Percentiles rank a stretch among this genome's conserved stretches.
Evolutionary conservation across 1,140 invertebrate genomes (phyloP).

Genomic region (Cotesia typhae): DNA sequence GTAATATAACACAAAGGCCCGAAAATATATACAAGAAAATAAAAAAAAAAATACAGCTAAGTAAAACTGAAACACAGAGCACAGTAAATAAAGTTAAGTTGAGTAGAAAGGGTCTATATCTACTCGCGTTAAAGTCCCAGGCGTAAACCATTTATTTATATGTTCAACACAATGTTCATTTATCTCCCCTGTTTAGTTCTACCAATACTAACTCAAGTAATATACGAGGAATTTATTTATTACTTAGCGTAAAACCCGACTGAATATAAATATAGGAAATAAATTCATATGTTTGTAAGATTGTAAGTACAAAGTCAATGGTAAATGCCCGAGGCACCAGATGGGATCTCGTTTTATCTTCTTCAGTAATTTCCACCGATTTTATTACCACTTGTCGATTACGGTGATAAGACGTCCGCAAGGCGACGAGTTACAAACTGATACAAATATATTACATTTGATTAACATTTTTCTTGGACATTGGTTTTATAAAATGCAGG

Average conservation of each 20-base stretch:
- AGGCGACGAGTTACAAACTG: background rate
- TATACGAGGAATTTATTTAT: conserved; percentile 51
- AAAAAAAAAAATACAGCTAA: conserved; percentile 5
- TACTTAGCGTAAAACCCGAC: conserved; percentile 32
- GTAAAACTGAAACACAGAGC: conserved; percentile 42
- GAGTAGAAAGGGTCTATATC: conserved; percentile 31
- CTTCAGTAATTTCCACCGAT: conserved; percentile 26
- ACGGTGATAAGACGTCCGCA: too few species aligned
- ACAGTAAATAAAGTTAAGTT: conserved; percentile 36
- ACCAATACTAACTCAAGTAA: too few species aligned
- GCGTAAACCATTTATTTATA: conserved; percentile 65
- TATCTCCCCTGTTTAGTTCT: conserved; percentile 23
- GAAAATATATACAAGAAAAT: conserved; percentile 12
- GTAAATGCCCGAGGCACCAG: conserved; percentile 23
- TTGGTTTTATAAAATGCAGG: too few species aligned
- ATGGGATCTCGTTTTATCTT: conserved; percentile 19
- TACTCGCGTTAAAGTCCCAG: conserved; percentile 41
- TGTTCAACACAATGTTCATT: conserved; percentile 55
- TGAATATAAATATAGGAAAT: conserved; percentile 16
- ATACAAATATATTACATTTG: background rate
- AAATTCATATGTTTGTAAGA: background rate
- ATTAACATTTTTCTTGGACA: background rate
- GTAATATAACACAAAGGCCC: background rate
- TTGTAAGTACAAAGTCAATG: conserved; percentile 11
- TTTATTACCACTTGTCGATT: conserved; percentile 39